Evolutionary conservation across 2,888 invertebrate species (phyloP), one percentile per base, ranked within the genome.

Genomic region (Dimorphilus gyrociliatus): DNA sequence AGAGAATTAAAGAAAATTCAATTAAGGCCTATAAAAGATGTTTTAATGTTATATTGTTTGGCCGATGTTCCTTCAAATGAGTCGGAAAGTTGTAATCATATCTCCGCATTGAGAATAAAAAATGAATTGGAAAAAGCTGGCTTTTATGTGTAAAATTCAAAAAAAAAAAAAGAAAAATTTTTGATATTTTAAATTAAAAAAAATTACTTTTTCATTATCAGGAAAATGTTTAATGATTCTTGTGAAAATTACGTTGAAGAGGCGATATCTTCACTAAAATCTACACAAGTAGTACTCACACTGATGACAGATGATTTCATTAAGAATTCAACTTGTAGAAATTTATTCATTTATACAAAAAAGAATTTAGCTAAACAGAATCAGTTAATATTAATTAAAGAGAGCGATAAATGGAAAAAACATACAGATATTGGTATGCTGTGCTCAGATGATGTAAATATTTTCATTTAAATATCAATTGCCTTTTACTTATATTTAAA

Each of bases 291-390:
- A 7, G 48, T 53, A 37, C 30, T 55, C 16, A 49, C 44, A 13
- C 45, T 51, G 38, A 44, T 55, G 14, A 52, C 53, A 8, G 46
- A 41, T 32, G 40, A 42, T 29, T 55, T 47, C 33, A 46, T 44
- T 3, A 36, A 42, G 16, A 46, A 53, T 24, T 41, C 46, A 24
- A 36, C 37, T 8, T 53, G 55, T 40, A 44, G 46, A 31, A 46
- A 49, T 27, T 39, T 51, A 14, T 51, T 53, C 34, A 50, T 49
- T 33, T 55, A 50, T 40, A 53, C 53, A 12, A 38, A 47, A 14
- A 33, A 45, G 14, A 51, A 47, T 12, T 39, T 53, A 30, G 37
- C 39, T 16, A 53, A 52, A 26, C 50, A 46, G 3, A 40, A 53
- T 29, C 33, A 52, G 12, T 42, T 53, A 14, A 43, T 53, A 12